Evolutionary conservation across 2,888 invertebrate species (phyloP), one percentile per base, ranked within the genome.

Genomic region (Synanthedon andrenaeformis): DNA sequence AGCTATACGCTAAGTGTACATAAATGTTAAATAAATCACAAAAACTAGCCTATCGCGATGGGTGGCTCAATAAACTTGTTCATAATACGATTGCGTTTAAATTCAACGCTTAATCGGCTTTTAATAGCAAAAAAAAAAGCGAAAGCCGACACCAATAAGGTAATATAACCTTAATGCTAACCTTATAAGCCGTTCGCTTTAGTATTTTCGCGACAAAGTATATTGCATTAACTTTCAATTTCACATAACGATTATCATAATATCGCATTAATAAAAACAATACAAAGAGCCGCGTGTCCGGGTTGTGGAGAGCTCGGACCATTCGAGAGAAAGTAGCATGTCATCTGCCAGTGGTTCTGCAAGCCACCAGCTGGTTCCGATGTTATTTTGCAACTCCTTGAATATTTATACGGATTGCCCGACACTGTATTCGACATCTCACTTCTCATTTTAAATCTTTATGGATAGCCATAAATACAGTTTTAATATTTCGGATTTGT

Each of bases 201-300:
- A 75, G 72, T 70, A 77, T 78, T 77, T 78, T 69, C 70, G 67
- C 70, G 62, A 69, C 64, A 72, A 64, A 60, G 69, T 74, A 74
- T 70, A 70, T 66, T 69, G 69, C 68, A 74, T 76, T 74, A 73
- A 81, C 82, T 83, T 82, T 82, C 82, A 74, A 74, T 81, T 79
- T 80, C 77, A 67, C 74, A 64, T 64, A 58, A 58, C 62, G 68
- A 70, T 74, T 75, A 76, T 79, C 76, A 79, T 72, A 78, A 76
- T 75, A 79, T 72, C 70, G 66, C 70, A 76, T 77, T 75, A 77
- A 78, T 72, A 75, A 79, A 82, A 81, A 82, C 82, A 82, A 80
- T 81, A 75, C 72, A 72, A 72, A 73, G 74, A 73, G 59, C 66
- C 57, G 69, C 63, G 65, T 61, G 76, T 80, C 82, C 82, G 82